phyloP scores from a whole-genome alignment of 2,797 vertebrate genomes.

The Fundulus diaphanus region DNA sequence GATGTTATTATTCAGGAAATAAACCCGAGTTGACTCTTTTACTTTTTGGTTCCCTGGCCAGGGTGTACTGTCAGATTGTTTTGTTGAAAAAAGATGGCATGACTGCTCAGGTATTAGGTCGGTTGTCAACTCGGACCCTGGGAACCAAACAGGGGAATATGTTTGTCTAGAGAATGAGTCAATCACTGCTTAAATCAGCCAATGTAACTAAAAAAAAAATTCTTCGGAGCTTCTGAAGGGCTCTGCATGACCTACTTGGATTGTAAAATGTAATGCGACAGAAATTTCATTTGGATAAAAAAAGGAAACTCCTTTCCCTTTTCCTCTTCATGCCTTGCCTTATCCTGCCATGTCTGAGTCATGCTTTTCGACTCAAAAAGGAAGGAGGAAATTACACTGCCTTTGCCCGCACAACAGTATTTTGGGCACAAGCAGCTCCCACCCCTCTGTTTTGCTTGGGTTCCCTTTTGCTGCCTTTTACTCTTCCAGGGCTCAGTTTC shows the following conservation, averaged over 20 bases:
- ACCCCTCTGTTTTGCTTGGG: conserved; percentile 58
- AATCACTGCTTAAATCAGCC: conserved; percentile 47
- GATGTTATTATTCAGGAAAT: conserved; percentile 55
- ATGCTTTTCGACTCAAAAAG: conserved; percentile 56
- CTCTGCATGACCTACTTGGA: conserved; percentile 47
- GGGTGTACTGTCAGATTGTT: conserved; percentile 51
- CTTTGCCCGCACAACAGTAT: conserved; percentile 64
- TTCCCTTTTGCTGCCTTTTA: conserved; percentile 72
- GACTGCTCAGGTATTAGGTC: conserved; percentile 36
- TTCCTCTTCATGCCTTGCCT: conserved; percentile 65
- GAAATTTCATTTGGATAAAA: conserved; percentile 41
- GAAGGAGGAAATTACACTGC: conserved; percentile 64
- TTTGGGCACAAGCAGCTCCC: conserved; percentile 61
- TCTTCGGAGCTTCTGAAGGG: conserved; percentile 47
- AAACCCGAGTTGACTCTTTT: conserved; percentile 29
- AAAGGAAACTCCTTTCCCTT: conserved; percentile 34
- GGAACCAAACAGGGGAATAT: conserved; percentile 33
- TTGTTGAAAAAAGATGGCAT: conserved; percentile 42
- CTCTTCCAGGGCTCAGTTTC: conserved; percentile 58
- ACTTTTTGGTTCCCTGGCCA: conserved; percentile 35
- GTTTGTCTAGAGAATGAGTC: conserved; percentile 54
- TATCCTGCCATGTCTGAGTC: conserved; percentile 60
- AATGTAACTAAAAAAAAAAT: conserved; percentile 37
- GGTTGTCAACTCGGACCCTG: conserved; percentile 29
- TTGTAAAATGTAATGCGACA: conserved; percentile 59